Evolutionary conservation across 2,888 invertebrate species (phyloP).

Genomic region (Kryphioiulus occultus): DNA sequence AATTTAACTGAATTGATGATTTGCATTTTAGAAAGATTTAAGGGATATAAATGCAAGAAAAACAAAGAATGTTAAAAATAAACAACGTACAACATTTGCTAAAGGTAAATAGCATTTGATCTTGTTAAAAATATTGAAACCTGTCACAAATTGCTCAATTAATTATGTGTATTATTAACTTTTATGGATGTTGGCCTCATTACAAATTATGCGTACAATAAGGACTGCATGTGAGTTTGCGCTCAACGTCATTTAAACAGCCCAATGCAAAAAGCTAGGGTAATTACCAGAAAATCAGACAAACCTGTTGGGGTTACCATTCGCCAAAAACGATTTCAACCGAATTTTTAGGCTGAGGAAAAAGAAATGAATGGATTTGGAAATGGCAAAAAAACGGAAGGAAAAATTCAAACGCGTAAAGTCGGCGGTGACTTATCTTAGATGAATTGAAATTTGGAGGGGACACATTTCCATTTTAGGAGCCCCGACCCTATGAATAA

Average conservation of each 20-base stretch:
- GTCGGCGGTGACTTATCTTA: constrained; percentile 27
- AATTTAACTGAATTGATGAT: no score
- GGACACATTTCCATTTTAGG: constrained; percentile 31
- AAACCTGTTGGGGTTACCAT: neutral
- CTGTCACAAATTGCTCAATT: no score
- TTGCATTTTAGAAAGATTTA: no score
- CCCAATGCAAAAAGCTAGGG: neutral
- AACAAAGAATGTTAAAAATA: no score
- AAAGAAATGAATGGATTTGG: neutral
- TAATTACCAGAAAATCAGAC: neutral
- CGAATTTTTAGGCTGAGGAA: constrained; percentile 3
- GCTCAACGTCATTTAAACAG: neutral
- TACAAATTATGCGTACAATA: no score
- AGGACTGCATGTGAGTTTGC: neutral
- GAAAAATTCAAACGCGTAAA: neutral
- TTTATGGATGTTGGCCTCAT: no score
- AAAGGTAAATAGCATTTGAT: no score
- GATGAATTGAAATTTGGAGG: constrained; percentile 20
- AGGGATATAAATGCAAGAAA: no score
- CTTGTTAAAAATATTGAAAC: no score
- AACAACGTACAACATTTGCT: no score
- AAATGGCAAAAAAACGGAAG: neutral
- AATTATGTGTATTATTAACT: no score
- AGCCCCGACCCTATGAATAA: neutral
- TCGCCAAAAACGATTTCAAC: neutral